Evolutionary conservation across 2,113 vertebrate genomes (phyloP), one percentile per base, ranked within the genome.

Genomic region (Mola mola): DNA sequence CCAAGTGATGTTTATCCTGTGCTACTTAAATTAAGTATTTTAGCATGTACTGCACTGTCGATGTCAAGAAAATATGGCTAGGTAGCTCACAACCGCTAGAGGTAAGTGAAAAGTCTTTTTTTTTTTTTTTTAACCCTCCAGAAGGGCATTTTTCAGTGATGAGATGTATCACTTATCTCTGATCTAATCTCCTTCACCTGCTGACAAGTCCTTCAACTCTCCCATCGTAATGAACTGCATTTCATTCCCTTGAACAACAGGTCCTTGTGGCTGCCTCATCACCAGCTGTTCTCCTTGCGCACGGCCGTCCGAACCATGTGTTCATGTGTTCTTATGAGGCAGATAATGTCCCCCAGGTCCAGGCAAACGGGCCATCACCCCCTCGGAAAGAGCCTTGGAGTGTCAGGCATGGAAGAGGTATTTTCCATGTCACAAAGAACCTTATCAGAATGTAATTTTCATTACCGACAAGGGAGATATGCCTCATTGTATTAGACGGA

Each of bases 391-490:
- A 37, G 28, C 26, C 21, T 28, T 6, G 16, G 1, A 66, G 65
- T 46, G 68, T 62, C 55, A 20, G 43, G 3, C 24, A 66, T 31
- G 44, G 65, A 16, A 69, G 50, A 72, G 67, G 72, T 83, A 73
- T 79, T 84, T 83, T 75, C 49, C 67, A 46, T 67, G 79, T 77
- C 84, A 77, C 75, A 80, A 83, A 80, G 82, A 68, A 61, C 75
- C 66, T 53, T 77, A 83, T 84, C 73, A 67, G 47, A 85, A 87
- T 81, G 81, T 82, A 77, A 82, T 86, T 88, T 83, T 83, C 75
- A 87, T 89, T 82, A 86, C 48, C 50, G 68, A 42, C 49, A 46
- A 79, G 44, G 55, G 48, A 85, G 85, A 85, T 70, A 68, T 75
- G 78, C 70, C 70, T 84, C 46, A 68, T 85, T 87, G 77, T 84